Percentiles rank a stretch among this genome's conserved stretches.
These are phyloP conservation scores for Hirtodrosophila histrioides DNA, from an alignment of 2,888 invertebrate genomes.

Conservation along the genomic window DNA sequence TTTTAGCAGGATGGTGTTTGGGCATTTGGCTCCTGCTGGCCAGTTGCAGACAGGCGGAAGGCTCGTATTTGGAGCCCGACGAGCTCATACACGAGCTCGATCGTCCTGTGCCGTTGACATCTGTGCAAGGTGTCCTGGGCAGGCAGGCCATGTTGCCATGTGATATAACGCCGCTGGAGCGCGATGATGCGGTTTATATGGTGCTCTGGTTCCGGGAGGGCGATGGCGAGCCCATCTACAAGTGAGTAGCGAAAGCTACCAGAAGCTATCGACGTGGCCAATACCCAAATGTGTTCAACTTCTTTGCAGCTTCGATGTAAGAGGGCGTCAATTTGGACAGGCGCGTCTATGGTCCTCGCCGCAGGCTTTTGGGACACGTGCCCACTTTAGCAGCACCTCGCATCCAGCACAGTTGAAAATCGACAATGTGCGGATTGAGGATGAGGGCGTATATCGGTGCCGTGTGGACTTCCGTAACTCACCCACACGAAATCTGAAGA, in stretches of 20 bases:
- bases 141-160: constrained; percentile 94
- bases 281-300: constrained; percentile 4
- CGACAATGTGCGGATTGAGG: constrained; percentile 86
- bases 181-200: constrained; percentile 93
- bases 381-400: constrained; percentile 92
- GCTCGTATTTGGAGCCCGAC: constrained; percentile 83
- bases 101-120: constrained; percentile 89
- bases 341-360: constrained; percentile 94
- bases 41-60: constrained; percentile 36
- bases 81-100: constrained; percentile 85
- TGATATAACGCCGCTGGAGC: constrained; percentile 91
- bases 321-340: constrained; percentile 89
- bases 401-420: constrained; percentile 92
- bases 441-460: constrained; percentile 90
- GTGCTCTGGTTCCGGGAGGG: constrained; percentile 95
- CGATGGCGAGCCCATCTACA: constrained; percentile 93
- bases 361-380: constrained; percentile 90
- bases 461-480: constrained; percentile 90
- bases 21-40: constrained; percentile 71
- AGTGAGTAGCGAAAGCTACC: constrained; percentile 85
- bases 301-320: constrained; percentile 89
- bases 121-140: constrained; percentile 92
- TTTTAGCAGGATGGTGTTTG: constrained; percentile 79
- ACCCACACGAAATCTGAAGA: constrained; percentile 89
- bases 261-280: not conserved